These are phyloP conservation scores for Drosophila robusta DNA, from an alignment of 2,888 invertebrate genomes.

Conservation along the genomic window DNA sequence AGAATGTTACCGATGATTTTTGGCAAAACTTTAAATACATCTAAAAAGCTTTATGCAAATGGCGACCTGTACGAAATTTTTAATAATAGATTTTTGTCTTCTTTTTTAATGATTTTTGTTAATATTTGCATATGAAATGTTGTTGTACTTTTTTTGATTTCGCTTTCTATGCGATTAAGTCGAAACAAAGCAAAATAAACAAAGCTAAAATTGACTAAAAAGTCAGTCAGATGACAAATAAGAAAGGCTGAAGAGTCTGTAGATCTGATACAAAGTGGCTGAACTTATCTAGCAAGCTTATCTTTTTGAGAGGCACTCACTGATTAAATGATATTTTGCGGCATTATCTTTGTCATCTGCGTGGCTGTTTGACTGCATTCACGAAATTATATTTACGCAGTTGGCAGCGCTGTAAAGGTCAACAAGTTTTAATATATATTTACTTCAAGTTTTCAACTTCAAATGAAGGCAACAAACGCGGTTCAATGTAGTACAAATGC, in stretches of 20 bases:
- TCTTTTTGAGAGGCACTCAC: slow-evolving; percentile 1
- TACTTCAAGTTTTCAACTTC: slow-evolving; percentile 41
- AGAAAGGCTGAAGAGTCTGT: slow-evolving; percentile 4
- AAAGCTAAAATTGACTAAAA: slow-evolving; percentile 14
- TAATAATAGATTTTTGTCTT: neutral
- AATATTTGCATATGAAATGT: slow-evolving; percentile 61
- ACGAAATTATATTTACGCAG: slow-evolving; percentile 45
- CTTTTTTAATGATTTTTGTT: slow-evolving; percentile 12
- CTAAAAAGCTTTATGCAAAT: slow-evolving; percentile 9
- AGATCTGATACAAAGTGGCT: neutral
- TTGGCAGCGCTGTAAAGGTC: slow-evolving; percentile 65
- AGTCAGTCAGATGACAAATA: slow-evolving; percentile 4
- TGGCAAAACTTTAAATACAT: neutral
- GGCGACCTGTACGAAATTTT: slow-evolving; percentile 5
- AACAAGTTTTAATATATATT: slow-evolving; percentile 53
- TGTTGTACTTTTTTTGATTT: slow-evolving; percentile 62
- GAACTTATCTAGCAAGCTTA: slow-evolving; percentile 20
- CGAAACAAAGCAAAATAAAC: slow-evolving; percentile 10
- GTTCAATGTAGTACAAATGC: slow-evolving; percentile 64
- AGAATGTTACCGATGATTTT: slow-evolving; percentile 40
- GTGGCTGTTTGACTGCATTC: slow-evolving; percentile 47
- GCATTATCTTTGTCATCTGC: slow-evolving; percentile 22
- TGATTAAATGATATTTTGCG: slow-evolving; percentile 10
- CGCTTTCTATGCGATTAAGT: slow-evolving; percentile 54
- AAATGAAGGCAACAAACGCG: slow-evolving; percentile 37